Base-by-base conservation (phyloP, 1,140 invertebrate genomes). In the Leptoteleia sp. region DNA sequence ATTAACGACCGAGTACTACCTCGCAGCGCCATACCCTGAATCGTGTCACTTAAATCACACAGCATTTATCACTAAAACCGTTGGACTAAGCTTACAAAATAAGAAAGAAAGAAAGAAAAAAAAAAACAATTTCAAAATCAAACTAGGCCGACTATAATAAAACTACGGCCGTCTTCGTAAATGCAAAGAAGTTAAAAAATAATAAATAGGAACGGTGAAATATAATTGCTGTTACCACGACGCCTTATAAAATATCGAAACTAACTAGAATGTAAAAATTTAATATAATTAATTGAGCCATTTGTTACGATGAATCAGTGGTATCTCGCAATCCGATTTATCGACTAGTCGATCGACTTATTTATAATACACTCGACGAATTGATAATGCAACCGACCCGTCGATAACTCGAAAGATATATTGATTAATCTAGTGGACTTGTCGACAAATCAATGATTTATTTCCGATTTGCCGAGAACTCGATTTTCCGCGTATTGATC, bases 21-120 rank as follows among this genome's bases (percentile, higher is more conserved):
- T 42, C 54, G 12, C 43, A 43, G 47, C 47, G 45, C 33, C 45
- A 52, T 52, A 71, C 68, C 57, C 68, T 72, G 67, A 71, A 59
- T 59, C 17, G 29, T 37, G 17, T 70, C 40, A 33, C 52, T 68
- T 62, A 62, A 72, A 62, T 54, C 59, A 62, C 68, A 62, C 22
- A 42, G 29, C 11, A 35, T 55, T 45, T 22, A 59, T 59, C 42
- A 40, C 40, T 57, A 42, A 29, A 59, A 19, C 7, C 27, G 33
- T 55, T 22, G 1, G 48, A 55, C 19, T 47, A 47, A 57, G 8
- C 5, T 17, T 48, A n/a, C n/a, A n/a, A n/a, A n/a, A n/a, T n/a
- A n/a, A n/a, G n/a, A n/a, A n/a, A n/a, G n/a, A n/a, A n/a, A n/a
- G n/a, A 59, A 8, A 15, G 27, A 47, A 45, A 27, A 47, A n/a